phyloP scores from a whole-genome alignment of 2,797 vertebrate genomes.

The Cryptoprocta ferox region DNA sequence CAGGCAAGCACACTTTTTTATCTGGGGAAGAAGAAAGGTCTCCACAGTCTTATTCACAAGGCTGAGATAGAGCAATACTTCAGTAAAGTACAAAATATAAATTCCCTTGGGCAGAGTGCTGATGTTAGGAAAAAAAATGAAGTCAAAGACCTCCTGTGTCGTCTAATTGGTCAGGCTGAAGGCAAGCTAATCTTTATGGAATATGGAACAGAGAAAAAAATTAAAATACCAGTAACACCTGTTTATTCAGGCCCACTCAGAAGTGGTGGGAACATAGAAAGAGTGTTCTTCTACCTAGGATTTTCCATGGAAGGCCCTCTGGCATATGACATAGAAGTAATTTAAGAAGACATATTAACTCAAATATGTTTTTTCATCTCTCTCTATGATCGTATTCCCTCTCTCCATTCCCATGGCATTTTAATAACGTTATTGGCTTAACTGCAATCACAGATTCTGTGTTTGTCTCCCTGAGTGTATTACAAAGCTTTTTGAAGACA shows the following conservation, averaged over 20 bases:
- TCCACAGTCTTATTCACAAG: slow-evolving; percentile 87
- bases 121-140: slow-evolving; percentile 85
- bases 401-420: background rate
- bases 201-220: slow-evolving; percentile 79
- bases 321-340: slow-evolving; percentile 86
- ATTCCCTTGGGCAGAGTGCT: slow-evolving; percentile 84
- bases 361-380: background rate
- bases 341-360: slow-evolving; percentile 2
- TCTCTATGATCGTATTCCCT: background rate
- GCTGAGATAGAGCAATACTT: slow-evolving; percentile 84
- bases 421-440: background rate
- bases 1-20: slow-evolving; percentile 86
- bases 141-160: slow-evolving; percentile 80
- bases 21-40: slow-evolving; percentile 77
- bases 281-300: slow-evolving; percentile 88
- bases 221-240: slow-evolving; percentile 86
- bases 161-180: slow-evolving; percentile 85
- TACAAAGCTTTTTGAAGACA: background rate
- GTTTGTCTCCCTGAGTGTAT: background rate
- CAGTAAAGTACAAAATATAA: slow-evolving; percentile 47
- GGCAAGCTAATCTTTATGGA: slow-evolving; percentile 83
- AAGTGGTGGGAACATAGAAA: slow-evolving; percentile 86
- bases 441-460: background rate
- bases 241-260: slow-evolving; percentile 79
- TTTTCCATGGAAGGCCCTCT: slow-evolving; percentile 89